Base-by-base conservation (phyloP, 2,888 invertebrate species). In the Cheilosia scutellata region DNA sequence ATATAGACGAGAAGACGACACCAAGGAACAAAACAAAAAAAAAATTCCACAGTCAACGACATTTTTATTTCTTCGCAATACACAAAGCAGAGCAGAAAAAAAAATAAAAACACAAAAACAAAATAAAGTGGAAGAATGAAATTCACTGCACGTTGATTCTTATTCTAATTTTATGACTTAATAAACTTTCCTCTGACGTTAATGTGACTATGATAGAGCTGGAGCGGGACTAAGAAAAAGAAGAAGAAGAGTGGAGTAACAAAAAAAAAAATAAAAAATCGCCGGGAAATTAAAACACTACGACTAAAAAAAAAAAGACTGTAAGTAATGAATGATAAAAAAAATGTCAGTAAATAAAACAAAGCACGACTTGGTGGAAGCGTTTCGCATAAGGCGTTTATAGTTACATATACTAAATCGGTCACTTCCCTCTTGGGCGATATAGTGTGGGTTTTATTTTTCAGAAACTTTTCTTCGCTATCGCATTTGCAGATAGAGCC, bases 131-230 rank as follows among this genome's bases (percentile, higher is more conserved):
- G 31, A 27, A n/a, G 16, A 66, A 58, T 63, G 13, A 55, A 75
- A 84, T 84, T 84, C 80, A 42, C 49, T 75, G 84, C 84, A 80
- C 80, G 84, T 60, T 76, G 71, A 47, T 60, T 75, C 71, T 80
- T 66, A 84, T 84, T 84, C 80, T 80, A 79, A 84, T 84, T 84
- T 84, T 80, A 84, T 80, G 80, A 80, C 84, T 84, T 84, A 80
- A 84, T 84, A 84, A 84, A 84, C 84, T 72, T 84, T 79, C 70
- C 63, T 70, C 55, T 49, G 76, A 82, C 65, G 42, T 84, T 79
- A 84, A 83, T 83, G 83, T 78, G 78, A 84, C 68, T 70, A 78
- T 74, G 83, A 79, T 74, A 57, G 77, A 42, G 33, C 49, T 29
- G 37, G 58, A 37, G 40, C 9, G 25, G 42, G 29, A 31, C 11